Conservation (phyloP, 1,140 invertebrate species). For the Formica selysi region DNA sequence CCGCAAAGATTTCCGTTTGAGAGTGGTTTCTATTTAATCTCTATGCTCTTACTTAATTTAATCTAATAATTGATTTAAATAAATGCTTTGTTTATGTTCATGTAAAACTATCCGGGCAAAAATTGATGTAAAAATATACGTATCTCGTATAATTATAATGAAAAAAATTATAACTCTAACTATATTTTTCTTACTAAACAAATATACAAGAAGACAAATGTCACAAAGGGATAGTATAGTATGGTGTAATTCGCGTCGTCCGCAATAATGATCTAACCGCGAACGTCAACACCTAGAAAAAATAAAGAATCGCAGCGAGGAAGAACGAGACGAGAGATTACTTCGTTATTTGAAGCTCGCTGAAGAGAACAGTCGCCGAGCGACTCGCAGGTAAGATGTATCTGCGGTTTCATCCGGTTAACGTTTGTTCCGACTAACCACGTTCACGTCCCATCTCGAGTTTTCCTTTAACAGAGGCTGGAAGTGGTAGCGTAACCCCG, state of each 20-base stretch:
- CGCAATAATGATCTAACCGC: neutral
- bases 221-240: neutral
- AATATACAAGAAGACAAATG: neutral
- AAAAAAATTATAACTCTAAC: neutral
- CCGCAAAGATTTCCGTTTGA: conserved; percentile 17
- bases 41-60: neutral
- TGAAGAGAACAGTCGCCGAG: conserved; percentile 6
- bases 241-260: neutral
- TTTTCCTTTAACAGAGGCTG: conserved; percentile 5
- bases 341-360: conserved; percentile 47
- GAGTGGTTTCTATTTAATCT: neutral
- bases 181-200: neutral
- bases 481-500: conserved; percentile 22
- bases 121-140: neutral
- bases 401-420: conserved; percentile 47
- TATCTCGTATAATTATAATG: neutral
- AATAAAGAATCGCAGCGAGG: neutral
- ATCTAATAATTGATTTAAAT: conserved; percentile 27
- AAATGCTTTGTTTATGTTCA: neutral
- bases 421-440: conserved; percentile 71
- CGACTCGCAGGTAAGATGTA: conserved; percentile 27
- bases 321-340: neutral
- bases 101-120: neutral
- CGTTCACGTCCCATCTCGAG: conserved; percentile 50
- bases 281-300: neutral